phyloP scores from a whole-genome alignment of 2,113 vertebrate species.

The Oenanthe oenanthe region DNA sequence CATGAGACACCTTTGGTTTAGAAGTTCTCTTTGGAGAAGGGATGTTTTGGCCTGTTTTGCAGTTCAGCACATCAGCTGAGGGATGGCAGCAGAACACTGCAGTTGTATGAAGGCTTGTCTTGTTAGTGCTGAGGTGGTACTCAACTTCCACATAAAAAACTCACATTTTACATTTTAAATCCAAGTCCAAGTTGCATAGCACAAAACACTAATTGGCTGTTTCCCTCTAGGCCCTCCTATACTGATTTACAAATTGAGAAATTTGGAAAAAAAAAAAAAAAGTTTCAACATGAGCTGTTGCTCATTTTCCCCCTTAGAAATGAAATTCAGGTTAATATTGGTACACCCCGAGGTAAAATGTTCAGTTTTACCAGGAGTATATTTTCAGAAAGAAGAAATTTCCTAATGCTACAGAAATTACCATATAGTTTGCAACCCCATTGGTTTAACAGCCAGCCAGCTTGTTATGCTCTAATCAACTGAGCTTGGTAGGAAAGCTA shows the following conservation, averaged over 20 bases:
- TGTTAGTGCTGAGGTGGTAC: background rate
- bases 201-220: background rate
- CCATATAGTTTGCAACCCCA: background rate
- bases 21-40: background rate
- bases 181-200: accelerated
- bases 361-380: background rate
- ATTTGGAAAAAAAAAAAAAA: background rate
- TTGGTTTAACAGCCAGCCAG: background rate
- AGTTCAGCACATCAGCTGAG: background rate
- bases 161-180: background rate
- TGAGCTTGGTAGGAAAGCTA: background rate
- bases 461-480: background rate
- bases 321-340: background rate
- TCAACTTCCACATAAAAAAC: background rate
- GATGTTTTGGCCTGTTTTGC: background rate
- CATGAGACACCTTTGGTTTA: background rate
- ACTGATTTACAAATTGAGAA: background rate
- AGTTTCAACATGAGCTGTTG: background rate
- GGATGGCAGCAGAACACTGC: background rate
- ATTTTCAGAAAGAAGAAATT: background rate
- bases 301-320: background rate
- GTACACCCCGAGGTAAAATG: accelerated
- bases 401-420: too few relatives aligned
- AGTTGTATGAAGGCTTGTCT: background rate
- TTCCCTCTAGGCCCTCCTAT: background rate